phyloP scores from a whole-genome alignment of 64 coral and sea anemone genomes.

The Actinia tenebrosa region DNA sequence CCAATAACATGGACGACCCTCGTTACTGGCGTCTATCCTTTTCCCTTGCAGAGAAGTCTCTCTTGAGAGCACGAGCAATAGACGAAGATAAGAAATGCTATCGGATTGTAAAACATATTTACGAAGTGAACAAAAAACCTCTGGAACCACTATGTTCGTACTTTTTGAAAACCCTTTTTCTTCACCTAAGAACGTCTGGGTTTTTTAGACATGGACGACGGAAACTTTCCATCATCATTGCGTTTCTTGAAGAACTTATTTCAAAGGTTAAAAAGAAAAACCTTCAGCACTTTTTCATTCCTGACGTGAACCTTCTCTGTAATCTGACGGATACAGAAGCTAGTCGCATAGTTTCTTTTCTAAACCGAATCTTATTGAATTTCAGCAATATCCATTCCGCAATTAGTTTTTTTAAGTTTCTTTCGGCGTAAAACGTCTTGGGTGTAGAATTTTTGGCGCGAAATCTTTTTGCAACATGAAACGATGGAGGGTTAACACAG shows the following conservation, averaged over 20 bases:
- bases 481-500: too few species aligned
- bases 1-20: neutral
- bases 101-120: neutral
- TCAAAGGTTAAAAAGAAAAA: neutral
- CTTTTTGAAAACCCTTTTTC: conserved; percentile 1
- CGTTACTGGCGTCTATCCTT: neutral
- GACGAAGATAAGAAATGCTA: conserved; percentile 3
- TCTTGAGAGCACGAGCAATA: neutral
- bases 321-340: neutral
- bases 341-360: neutral
- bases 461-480: too few species aligned
- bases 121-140: neutral
- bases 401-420: neutral
- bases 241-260: neutral
- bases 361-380: neutral
- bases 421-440: neutral
- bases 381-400: neutral
- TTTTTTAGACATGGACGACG: neutral
- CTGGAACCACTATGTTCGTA: conserved; percentile 8
- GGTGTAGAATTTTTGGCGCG: too few species aligned
- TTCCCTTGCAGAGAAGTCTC: neutral
- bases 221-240: neutral
- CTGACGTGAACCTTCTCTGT: neutral
- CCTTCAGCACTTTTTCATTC: conserved; percentile 14
- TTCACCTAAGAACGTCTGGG: neutral